A percentile compares a stretch with the other conserved stretches of the same genome.
phyloP scores from a whole-genome alignment of 2,113 vertebrate genomes.

The Emydura subglobosa region DNA sequence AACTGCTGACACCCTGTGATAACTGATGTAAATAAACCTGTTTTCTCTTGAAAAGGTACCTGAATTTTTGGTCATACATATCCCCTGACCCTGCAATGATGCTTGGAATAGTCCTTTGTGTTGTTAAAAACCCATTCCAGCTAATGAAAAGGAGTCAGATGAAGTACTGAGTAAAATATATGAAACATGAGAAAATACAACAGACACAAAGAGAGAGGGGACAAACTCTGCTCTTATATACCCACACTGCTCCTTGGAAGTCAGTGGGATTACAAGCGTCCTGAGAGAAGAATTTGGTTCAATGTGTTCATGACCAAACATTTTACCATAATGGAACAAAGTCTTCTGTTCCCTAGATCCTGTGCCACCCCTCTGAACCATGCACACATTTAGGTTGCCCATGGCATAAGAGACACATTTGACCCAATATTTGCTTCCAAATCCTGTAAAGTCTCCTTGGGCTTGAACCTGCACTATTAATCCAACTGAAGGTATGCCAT shows the following conservation, averaged over 20 bases:
- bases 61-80: not conserved
- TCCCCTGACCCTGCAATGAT: not conserved
- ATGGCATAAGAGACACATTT: not conserved
- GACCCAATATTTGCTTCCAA: not conserved
- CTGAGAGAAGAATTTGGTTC: not conserved
- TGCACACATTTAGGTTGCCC: not conserved
- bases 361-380: not conserved
- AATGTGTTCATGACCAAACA: not conserved
- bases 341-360: not conserved
- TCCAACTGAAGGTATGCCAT: not conserved
- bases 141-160: not conserved
- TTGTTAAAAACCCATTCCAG: not conserved
- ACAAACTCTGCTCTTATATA: not conserved
- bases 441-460: not conserved
- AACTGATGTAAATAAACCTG: not conserved
- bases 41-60: not conserved
- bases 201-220: not conserved
- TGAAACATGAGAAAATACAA: not conserved
- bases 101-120: not conserved
- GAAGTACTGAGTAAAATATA: not conserved
- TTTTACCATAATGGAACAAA: not conserved
- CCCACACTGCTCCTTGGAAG: not conserved
- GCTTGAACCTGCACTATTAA: not conserved
- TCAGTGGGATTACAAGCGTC: not conserved
- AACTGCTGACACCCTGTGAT: rapidly evolving